These are phyloP conservation scores for Hemaris fuciformis DNA, from an alignment of 2,888 invertebrate species.

Conservation along the genomic window DNA sequence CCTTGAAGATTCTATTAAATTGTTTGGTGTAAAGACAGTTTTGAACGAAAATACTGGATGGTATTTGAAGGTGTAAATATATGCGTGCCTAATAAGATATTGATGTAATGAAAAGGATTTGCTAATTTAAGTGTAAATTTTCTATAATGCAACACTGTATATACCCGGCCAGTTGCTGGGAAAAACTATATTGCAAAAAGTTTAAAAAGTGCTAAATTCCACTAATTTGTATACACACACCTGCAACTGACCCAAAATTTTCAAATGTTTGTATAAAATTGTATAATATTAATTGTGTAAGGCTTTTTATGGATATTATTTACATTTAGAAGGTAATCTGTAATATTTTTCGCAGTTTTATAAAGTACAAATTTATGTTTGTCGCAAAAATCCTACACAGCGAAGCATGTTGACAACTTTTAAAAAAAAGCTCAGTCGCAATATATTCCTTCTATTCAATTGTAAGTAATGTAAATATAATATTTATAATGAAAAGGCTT, in stretches of 20 bases:
- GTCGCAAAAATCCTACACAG: conserved; percentile 1
- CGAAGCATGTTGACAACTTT: not conserved
- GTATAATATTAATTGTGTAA: not conserved
- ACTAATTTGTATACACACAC: not conserved
- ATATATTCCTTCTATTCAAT: not conserved
- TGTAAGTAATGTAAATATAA: conserved; percentile 9
- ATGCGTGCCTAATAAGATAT: not conserved
- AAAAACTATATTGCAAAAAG: not conserved
- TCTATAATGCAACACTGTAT: not conserved
- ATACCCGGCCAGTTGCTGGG: not conserved
- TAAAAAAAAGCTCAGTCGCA: not conserved
- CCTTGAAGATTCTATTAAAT: conserved; percentile 1
- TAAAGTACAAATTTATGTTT: conserved; percentile 1
- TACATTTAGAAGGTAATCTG: not conserved
- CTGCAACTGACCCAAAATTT: not conserved
- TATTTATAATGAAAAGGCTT: conserved; percentile 1
- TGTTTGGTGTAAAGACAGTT: conserved; percentile 4
- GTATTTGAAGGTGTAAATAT: conserved; percentile 15
- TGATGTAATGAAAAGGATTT: not conserved
- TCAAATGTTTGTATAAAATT: conserved; percentile 1
- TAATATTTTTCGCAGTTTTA: not conserved
- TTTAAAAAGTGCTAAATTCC: conserved; percentile 7
- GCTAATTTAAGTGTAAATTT: conserved; percentile 6
- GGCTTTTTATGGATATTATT: not conserved
- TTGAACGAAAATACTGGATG: not conserved